Evolutionary conservation across 1,140 invertebrate genomes (phyloP), one percentile per base, ranked within the genome.

Genomic region (Antheraea pernyi): DNA sequence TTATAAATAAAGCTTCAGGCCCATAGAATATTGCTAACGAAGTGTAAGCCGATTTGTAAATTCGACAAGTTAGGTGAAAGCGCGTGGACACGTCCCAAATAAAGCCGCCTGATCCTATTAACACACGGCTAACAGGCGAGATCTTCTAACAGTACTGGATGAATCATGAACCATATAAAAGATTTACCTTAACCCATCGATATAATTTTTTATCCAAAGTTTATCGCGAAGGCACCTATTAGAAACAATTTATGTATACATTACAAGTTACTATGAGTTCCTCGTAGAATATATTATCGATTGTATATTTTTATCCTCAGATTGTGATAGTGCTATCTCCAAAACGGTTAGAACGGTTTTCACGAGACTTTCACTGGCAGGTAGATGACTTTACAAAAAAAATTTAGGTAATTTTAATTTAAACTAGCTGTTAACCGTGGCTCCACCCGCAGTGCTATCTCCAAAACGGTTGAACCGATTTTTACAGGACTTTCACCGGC

Each of bases 41-140:
- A 85, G 83, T 85, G 86, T 88, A 90, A 91, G 85, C 88, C 83
- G 86, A 84, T 91, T 90, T 90, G 88, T 84, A 88, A 91, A 90
- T 90, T 89, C 88, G 86, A 88, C 87, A 91, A 91, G 86, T 90
- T 89, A 88, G 86, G 86, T 85, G 87, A 90, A 90, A 90, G 88
- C 85, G 88, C 85, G 82, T 86, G 88, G 88, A 91, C 83, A 84
- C 76, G 79, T 83, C 87, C 86, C 89, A 83, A 86, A 88, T 88
- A 90, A 88, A 89, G 82, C 88, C 85, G 81, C 84, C 86, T 91
- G 87, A 91, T 91, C 89, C 87, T 90, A 90, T 91, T 91, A 91
- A 86, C 89, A 84, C 83, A 84, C 82, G 85, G 83, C 83, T 88
- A 85, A 88, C 84, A 82, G 84, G 70, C 76, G 75, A 85, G 86